Percentiles rank a stretch among this genome's conserved stretches.
These are phyloP conservation scores for Xanthorhoe designata DNA, from an alignment of 2,888 invertebrate species.

Conservation along the genomic window DNA sequence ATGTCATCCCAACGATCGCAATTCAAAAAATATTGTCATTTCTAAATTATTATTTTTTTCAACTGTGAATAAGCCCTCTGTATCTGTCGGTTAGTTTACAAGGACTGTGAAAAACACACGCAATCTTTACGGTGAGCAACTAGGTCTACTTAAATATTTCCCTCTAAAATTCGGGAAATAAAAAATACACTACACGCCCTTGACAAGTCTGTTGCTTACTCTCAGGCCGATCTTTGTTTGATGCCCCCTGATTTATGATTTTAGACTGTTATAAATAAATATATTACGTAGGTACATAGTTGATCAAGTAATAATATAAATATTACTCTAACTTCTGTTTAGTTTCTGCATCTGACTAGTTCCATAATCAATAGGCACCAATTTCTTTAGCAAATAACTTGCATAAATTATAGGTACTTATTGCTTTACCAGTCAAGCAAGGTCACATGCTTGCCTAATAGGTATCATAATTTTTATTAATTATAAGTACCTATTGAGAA, in stretches of 20 bases:
- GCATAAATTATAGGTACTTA: no score
- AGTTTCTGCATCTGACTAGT: no score
- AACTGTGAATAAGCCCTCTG: background rate
- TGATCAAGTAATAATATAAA: no score
- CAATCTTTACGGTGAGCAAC: background rate
- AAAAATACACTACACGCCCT: background rate
- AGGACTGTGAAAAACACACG: background rate
- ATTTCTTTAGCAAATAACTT: no score
- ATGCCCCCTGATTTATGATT: background rate
- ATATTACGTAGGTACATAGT: no score
- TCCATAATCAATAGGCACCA: no score
- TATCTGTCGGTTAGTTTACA: background rate
- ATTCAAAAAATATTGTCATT: constrained; percentile 36
- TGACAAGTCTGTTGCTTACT: background rate
- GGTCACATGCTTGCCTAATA: background rate
- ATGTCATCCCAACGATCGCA: constrained; percentile 37
- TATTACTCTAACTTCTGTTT: no score
- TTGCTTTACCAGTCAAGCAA: background rate
- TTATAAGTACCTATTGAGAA: background rate
- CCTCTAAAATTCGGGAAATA: background rate
- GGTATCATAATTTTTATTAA: no score
- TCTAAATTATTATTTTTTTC: constrained; percentile 12
- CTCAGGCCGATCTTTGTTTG: background rate
- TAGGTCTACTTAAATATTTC: background rate
- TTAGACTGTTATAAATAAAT: no score